Conservation (phyloP, 2,888 invertebrate genomes). For the Bellardia pandia region DNA sequence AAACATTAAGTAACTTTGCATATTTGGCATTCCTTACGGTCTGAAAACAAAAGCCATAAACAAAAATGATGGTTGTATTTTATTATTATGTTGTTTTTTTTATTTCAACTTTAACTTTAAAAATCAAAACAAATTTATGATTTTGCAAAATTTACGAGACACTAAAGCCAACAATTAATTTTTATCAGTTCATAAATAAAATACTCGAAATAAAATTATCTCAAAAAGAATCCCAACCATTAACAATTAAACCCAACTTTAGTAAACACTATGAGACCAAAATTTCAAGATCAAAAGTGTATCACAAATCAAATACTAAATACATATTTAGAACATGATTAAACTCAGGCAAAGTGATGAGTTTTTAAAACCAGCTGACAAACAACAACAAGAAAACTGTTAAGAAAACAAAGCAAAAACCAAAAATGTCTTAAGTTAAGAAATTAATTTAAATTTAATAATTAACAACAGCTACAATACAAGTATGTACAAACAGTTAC, state of each 20-base stretch:
- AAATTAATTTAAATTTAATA: constrained; percentile 50
- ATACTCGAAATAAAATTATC: constrained; percentile 10
- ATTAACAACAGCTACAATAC: constrained; percentile 15
- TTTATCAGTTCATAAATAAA: constrained; percentile 54
- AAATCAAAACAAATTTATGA: constrained; percentile 31
- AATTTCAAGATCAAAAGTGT: constrained; percentile 65
- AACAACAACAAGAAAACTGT: neutral
- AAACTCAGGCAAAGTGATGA: neutral
- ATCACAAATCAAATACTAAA: constrained; percentile 36
- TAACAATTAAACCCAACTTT: neutral
- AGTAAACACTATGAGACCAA: constrained; percentile 8
- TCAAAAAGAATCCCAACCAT: constrained; percentile 3
- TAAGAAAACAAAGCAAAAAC: neutral
- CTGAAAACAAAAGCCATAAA: neutral
- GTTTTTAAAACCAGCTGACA: neutral
- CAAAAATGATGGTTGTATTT: neutral
- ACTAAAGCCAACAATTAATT: constrained; percentile 44
- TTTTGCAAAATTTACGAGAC: constrained; percentile 33
- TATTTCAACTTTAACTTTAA: neutral
- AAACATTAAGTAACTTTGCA: neutral
- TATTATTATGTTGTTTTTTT: neutral
- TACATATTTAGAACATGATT: constrained; percentile 5
- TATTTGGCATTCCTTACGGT: constrained; percentile 4
- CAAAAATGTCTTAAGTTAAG: constrained; percentile 23
- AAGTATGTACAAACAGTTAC: neutral